Evolutionary conservation across 1,140 invertebrate species (phyloP).

Genomic region (Coenobita brevimanus): DNA sequence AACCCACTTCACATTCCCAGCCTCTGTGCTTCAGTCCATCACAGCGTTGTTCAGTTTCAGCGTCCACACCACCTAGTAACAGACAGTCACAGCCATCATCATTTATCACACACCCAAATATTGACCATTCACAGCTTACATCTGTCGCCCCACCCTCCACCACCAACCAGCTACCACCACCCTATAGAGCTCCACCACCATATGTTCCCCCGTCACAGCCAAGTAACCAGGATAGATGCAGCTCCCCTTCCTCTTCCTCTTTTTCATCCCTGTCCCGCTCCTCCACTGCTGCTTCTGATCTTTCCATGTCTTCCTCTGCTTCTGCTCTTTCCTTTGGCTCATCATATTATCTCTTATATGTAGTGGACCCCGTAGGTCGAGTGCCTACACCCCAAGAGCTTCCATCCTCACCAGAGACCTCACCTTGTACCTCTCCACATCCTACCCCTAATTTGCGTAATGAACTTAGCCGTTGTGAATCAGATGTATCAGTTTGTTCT

Average conservation of each 20-base stretch:
- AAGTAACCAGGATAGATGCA: background rate
- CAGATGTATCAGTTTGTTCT: slow-evolving; percentile 37
- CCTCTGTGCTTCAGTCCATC: too few relatives aligned
- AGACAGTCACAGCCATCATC: too few relatives aligned
- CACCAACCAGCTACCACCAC: background rate
- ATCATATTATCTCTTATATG: slow-evolving; percentile 65
- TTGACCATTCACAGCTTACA: background rate
- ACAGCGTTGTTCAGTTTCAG: too few relatives aligned
- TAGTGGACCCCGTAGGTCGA: slow-evolving; percentile 58
- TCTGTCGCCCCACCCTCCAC: background rate
- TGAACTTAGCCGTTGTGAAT: slow-evolving; percentile 20
- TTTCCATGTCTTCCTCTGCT: slow-evolving; percentile 52
- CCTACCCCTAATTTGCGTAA: too few relatives aligned
- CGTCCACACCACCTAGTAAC: too few relatives aligned
- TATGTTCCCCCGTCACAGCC: background rate
- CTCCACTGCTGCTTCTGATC: slow-evolving; percentile 31
- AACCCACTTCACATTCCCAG: too few relatives aligned
- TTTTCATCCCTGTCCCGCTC: slow-evolving; percentile 39
- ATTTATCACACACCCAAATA: too few relatives aligned
- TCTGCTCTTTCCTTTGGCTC: slow-evolving; percentile 66
- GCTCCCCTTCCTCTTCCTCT: slow-evolving; percentile 6
- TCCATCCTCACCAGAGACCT: slow-evolving; percentile 56
- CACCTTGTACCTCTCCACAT: slow-evolving; percentile 42
- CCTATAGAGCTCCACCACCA: background rate
- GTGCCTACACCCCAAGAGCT: slow-evolving; percentile 56